phyloP scores from a whole-genome alignment of 2,113 vertebrate genomes.

The Paramormyrops kingsleyae region DNA sequence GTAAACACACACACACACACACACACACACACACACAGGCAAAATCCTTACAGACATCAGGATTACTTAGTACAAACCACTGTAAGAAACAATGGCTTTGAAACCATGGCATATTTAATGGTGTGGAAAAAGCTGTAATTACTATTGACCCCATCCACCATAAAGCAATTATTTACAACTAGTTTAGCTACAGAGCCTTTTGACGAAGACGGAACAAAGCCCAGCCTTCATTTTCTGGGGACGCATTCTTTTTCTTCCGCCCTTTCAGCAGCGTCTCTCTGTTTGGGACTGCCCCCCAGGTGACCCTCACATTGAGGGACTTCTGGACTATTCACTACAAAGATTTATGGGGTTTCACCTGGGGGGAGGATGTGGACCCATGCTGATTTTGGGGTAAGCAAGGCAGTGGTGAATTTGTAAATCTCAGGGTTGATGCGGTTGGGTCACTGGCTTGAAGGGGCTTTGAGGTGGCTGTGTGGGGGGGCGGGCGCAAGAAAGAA shows the following conservation, averaged over 20 bases:
- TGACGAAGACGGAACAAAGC: constrained; percentile 33
- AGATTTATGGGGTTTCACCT: constrained; percentile 65
- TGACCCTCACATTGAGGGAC: constrained; percentile 42
- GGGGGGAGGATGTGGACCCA: constrained; percentile 36
- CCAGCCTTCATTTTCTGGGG: constrained; percentile 51
- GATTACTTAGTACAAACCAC: constrained; percentile 43
- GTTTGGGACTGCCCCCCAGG: constrained; percentile 40
- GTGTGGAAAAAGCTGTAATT: constrained; percentile 43
- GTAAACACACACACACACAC: constrained; percentile 8
- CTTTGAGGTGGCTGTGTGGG: constrained; percentile 56
- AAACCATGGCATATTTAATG: constrained; percentile 41
- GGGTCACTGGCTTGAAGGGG: constrained; percentile 35
- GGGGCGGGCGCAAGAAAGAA: constrained; percentile 31
- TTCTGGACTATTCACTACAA: constrained; percentile 45
- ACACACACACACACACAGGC: constrained; percentile 7
- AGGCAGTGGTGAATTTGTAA: constrained; percentile 37
- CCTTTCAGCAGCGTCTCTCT: constrained; percentile 43
- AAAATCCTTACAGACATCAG: constrained; percentile 13
- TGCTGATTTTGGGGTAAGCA: constrained; percentile 7
- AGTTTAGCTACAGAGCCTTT: constrained; percentile 29
- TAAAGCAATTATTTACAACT: constrained; percentile 37
- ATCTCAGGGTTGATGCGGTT: constrained; percentile 32
- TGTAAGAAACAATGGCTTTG: constrained; percentile 33
- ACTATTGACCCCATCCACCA: constrained; percentile 30
- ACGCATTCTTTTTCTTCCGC: constrained; percentile 38